These are phyloP conservation scores for Tenthredo distinguenda DNA, from an alignment of 2,888 invertebrate genomes.

Conservation along the genomic window DNA sequence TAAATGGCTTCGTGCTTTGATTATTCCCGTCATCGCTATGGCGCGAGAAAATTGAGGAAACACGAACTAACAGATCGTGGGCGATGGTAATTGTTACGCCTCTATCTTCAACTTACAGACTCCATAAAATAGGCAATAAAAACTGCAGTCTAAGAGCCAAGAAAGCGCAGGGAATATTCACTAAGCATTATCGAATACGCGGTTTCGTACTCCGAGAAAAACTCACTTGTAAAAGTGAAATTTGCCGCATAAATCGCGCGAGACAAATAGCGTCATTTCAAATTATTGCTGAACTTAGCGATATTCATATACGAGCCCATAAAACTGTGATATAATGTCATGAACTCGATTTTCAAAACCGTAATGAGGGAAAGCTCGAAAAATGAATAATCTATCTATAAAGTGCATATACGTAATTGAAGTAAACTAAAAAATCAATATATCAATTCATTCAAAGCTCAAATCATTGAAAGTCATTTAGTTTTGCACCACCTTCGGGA, in stretches of 20 bases:
- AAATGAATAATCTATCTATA: background rate
- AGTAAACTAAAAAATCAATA: background rate
- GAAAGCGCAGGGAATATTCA: background rate
- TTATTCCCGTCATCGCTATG: slow-evolving; percentile 1
- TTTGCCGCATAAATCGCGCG: background rate
- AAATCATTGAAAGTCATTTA: background rate
- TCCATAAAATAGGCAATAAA: background rate
- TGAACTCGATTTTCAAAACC: background rate
- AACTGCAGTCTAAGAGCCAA: background rate
- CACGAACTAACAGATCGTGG: slow-evolving; percentile 39
- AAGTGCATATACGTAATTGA: background rate
- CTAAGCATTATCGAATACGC: background rate
- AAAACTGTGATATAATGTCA: background rate
- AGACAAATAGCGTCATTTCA: background rate
- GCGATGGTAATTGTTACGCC: slow-evolving; percentile 43
- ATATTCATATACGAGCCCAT: background rate
- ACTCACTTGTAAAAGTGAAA: background rate
- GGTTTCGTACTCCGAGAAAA: background rate
- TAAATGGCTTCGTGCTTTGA: background rate
- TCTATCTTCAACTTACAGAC: slow-evolving; percentile 1
- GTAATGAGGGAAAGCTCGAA: background rate
- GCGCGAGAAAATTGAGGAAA: slow-evolving; percentile 43
- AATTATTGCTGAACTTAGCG: background rate
- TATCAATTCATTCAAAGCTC: background rate
- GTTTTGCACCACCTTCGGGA: background rate